Evolutionary conservation across 1,140 invertebrate species (phyloP).

Genomic region (Parasteatoda tepidariorum): DNA sequence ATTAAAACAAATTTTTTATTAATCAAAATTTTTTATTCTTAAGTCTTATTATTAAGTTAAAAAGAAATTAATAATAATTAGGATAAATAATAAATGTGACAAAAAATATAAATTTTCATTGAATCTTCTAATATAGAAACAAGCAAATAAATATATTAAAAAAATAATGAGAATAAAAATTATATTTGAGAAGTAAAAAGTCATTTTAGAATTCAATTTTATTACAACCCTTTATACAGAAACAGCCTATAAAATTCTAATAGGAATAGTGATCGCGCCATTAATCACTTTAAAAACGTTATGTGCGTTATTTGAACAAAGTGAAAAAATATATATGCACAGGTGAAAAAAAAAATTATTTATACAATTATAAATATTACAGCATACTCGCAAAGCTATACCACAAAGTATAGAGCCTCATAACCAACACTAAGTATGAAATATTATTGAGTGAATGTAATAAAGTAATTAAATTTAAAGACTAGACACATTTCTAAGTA

Average conservation of each 20-base stretch:
- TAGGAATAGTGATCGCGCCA: background rate
- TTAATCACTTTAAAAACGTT: conserved; percentile 2
- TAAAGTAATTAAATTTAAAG: conserved; percentile 55
- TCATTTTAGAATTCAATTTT: too few species aligned
- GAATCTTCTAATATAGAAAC: too few species aligned
- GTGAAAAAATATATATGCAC: background rate
- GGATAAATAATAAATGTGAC: too few species aligned
- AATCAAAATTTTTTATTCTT: too few species aligned
- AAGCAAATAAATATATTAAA: too few species aligned
- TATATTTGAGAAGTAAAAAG: too few species aligned
- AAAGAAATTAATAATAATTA: too few species aligned
- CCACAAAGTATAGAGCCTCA: conserved; percentile 13
- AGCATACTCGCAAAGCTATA: conserved; percentile 53
- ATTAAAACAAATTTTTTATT: too few species aligned
- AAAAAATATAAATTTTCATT: too few species aligned
- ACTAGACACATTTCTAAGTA: conserved; percentile 52
- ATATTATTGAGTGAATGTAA: conserved; percentile 49
- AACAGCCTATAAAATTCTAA: background rate
- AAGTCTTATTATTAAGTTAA: too few species aligned
- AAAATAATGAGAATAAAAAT: too few species aligned
- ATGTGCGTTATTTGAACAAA: conserved; percentile 3
- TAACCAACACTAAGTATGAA: conserved; percentile 50
- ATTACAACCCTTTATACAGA: too few species aligned
- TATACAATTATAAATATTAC: conserved; percentile 45
- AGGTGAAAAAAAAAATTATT: background rate